phyloP scores from a whole-genome alignment of 2,113 vertebrate species.

The Maccullochella peelii region DNA sequence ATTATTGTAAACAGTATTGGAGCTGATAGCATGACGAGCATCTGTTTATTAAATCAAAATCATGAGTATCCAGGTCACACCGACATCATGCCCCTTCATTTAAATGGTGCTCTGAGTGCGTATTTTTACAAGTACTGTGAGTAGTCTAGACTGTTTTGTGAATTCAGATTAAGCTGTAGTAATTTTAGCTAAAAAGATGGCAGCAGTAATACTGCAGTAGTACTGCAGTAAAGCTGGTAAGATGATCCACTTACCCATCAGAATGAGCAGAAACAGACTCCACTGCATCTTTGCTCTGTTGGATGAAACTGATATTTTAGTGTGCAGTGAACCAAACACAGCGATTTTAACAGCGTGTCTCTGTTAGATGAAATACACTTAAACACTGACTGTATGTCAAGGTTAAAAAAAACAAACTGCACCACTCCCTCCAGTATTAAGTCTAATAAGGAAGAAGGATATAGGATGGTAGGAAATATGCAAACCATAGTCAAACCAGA shows the following conservation, averaged over 20 bases:
- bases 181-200: too few relatives aligned
- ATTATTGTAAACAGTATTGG: background rate
- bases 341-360: background rate
- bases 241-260: slow-evolving; percentile 41
- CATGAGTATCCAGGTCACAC: background rate
- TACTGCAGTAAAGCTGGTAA: too few relatives aligned
- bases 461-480: too few relatives aligned
- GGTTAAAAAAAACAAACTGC: too few relatives aligned
- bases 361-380: background rate
- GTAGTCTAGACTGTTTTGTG: background rate
- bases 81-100: background rate
- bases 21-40: background rate
- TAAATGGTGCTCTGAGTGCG: background rate
- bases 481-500: too few relatives aligned
- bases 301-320: background rate
- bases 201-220: background rate
- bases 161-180: background rate
- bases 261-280: slow-evolving; percentile 37
- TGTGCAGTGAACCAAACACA: background rate
- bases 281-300: slow-evolving; percentile 14
- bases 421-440: too few relatives aligned
- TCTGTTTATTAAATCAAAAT: background rate
- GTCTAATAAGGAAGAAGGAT: too few relatives aligned
- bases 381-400: background rate
- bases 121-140: too few relatives aligned